Base-by-base conservation (phyloP, 2,888 invertebrate species). In the Electrophaes corylata region DNA sequence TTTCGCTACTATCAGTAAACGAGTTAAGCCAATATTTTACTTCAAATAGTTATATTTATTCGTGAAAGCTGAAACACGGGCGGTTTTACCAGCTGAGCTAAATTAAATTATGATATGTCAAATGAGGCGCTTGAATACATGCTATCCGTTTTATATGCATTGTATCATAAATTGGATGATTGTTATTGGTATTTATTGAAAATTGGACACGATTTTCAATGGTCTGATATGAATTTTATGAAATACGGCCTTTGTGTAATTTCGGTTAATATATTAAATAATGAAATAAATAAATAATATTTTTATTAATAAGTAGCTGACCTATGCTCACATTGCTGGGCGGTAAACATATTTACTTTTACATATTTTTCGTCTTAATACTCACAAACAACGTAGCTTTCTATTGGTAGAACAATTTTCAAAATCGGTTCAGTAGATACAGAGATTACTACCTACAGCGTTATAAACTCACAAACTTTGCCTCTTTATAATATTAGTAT, bases 121-220 rank as follows among this genome's bases (percentile, higher is more conserved):
- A 53, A 53, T 53, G 45, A 46, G 6, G 12, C n/a, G 19, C 6
- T 31, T 39, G n/a, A 53, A 46, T 52, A 35, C 10, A 31, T 19
- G 14, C 18, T 37, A 37, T 37, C 26, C 1, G 45, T 45, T 35
- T 16, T 16, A 20, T 20, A 26, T 26, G 52, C 45, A 39, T 45
- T 50, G 43, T 18, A 6, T 29, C 1, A 18, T 39, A 14, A 4
- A 43, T 8, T 51, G 20, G 19, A 8, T 31, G 18, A 39, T 16
- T 39, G 37, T 10, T 40, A 31, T 40, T 39, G 37, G 10, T 40
- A 31, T 40, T 19, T 40, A 10, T 11, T 26, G 43, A 14, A 20
- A 41, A 43, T 20, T 50, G 19, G 2, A 18, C 39, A 35, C 23
- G 1, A 5, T 12, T 35, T 46, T n/a, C 14, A 35, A 33, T 19